Base-by-base conservation (phyloP, 2,797 vertebrate genomes). In the Myripristis jacobus region DNA sequence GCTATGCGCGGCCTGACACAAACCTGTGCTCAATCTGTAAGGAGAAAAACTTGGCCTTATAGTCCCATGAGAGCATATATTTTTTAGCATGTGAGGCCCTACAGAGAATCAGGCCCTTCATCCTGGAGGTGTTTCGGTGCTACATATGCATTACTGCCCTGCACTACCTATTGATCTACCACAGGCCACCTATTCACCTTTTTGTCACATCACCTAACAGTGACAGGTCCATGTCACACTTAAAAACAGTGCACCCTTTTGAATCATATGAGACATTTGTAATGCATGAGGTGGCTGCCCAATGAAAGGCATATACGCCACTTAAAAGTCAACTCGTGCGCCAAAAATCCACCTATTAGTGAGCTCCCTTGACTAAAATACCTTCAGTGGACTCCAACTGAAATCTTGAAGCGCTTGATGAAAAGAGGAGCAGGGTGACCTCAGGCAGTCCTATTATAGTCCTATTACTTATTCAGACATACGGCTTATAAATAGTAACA, bases 301-400 rank as follows among this genome's bases (percentile, higher is more conserved):
- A 4, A 57, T 36, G 62, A 69, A 41, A 79, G 64, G 16, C 54
- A 55, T 65, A 67, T 47, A 48, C n/a, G n/a, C n/a, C n/a, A n/a
- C 46, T 51, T 25, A 82, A 89, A 87, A 79, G 84, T 82, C 78
- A 85, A 18, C 10, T 41, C 27, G 0, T 25, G 76, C 80, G 71
- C 73, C 80, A 81, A 21, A 70, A 48, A 84, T 58, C 52, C 62
- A 74, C 48, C 19, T 79, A 79, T 66, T 31, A 55, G 36, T 6
- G 25, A 58, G 43, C 55, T 48, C 18, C 66, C 46, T 47, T 29
- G 67, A 69, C 70, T 80, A 25, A 73, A 83, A 73, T 18, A 76
- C 53, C 61, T 62, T 48, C 24, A 13, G 16, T 18, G 25, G 55
- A 64, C 15, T 74, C 71, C 68, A 79, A 73, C 75, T 78, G 48